phyloP scores from a whole-genome alignment of 2,113 vertebrate species.

The Symphodus melops region DNA sequence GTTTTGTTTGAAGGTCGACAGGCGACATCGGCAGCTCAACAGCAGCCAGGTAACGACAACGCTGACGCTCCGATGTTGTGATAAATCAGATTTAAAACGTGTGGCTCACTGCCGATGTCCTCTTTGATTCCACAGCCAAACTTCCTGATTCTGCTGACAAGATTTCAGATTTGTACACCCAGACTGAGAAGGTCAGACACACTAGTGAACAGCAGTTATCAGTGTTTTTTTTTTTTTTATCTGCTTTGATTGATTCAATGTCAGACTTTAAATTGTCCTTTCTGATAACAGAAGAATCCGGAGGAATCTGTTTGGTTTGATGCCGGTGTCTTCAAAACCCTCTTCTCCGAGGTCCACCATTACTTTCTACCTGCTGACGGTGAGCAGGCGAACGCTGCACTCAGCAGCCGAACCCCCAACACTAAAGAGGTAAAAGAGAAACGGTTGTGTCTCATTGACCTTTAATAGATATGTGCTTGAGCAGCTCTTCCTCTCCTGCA shows the following conservation, averaged over 20 bases:
- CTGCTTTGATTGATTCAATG: neutral
- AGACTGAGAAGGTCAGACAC: constrained; percentile 52
- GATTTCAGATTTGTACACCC: neutral
- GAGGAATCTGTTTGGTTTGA: constrained; percentile 87
- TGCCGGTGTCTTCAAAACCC: constrained; percentile 93
- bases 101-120: neutral
- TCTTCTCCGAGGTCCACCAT: constrained; percentile 90
- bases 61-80: neutral
- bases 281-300: constrained; percentile 25
- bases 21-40: constrained; percentile 16
- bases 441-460: neutral
- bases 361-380: constrained; percentile 88
- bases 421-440: constrained; percentile 65
- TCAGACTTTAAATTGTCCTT: neutral
- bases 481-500: neutral
- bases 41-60: constrained; percentile 43
- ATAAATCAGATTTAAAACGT: neutral
- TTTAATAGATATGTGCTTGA: neutral
- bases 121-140: constrained; percentile 24
- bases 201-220: too few relatives aligned
- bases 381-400: constrained; percentile 58
- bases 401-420: constrained; percentile 20
- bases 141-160: neutral
- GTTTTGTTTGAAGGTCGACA: constrained; percentile 34
- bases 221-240: too few relatives aligned